Evolutionary conservation across 2,113 vertebrate species (phyloP).

Genomic region (Hippocampus mohnikei): DNA sequence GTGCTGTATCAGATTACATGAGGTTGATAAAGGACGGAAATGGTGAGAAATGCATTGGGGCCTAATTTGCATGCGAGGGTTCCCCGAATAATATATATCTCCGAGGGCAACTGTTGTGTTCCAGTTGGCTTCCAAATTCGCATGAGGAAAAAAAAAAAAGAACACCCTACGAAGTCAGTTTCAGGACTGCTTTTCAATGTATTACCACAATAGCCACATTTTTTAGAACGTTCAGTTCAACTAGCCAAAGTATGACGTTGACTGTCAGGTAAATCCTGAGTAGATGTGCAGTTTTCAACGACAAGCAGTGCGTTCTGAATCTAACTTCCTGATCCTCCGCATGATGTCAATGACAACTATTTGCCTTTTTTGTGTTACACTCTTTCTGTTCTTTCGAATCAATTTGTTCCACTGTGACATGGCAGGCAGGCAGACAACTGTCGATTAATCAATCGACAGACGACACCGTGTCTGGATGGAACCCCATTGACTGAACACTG

Average conservation of each 20-base stretch:
- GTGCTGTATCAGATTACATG: constrained; percentile 53
- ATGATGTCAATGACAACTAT: too few species aligned
- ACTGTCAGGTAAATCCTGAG: neutral
- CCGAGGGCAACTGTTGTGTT: neutral
- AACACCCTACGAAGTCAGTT: neutral
- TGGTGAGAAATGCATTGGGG: neutral
- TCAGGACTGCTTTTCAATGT: neutral
- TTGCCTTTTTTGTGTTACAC: too few species aligned
- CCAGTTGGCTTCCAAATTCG: neutral
- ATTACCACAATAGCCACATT: neutral
- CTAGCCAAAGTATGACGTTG: neutral
- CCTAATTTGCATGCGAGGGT: constrained; percentile 19
- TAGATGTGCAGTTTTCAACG: neutral
- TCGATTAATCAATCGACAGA: too few species aligned
- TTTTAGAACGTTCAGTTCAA: neutral
- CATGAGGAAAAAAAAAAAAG: neutral
- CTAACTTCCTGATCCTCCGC: too few species aligned
- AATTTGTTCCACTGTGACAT: too few species aligned
- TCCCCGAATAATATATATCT: constrained; percentile 6
- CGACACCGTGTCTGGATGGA: too few species aligned
- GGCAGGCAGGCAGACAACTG: too few species aligned
- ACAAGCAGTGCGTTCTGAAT: too few species aligned
- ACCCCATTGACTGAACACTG: too few species aligned
- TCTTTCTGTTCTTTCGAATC: too few species aligned
- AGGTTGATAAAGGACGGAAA: constrained; percentile 39